phyloP scores from a whole-genome alignment of 2,113 vertebrate genomes.

The Sclerurus mexicanus region DNA sequence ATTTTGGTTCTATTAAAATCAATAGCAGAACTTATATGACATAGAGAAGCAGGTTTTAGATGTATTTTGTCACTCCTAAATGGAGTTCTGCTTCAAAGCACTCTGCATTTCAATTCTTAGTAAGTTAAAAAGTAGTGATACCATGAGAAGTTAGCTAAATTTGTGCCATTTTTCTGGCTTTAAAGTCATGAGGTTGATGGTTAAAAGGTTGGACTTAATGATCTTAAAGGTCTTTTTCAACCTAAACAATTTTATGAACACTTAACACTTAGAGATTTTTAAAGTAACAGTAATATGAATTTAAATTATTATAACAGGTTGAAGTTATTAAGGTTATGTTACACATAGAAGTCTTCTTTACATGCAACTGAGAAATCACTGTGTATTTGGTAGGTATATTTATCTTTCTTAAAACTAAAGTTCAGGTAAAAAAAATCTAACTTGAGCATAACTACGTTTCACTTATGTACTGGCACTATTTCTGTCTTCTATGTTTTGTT shows the following conservation, averaged over 20 bases:
- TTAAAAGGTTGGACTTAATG: fast-evolving
- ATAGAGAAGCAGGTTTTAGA: background rate
- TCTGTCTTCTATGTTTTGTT: background rate
- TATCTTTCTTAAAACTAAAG: background rate
- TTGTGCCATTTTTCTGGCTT: background rate
- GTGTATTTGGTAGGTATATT: background rate
- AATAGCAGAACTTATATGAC: background rate
- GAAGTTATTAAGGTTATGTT: background rate
- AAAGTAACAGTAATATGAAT: background rate
- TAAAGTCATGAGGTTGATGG: background rate
- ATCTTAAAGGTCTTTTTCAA: background rate
- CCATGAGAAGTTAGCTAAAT: background rate
- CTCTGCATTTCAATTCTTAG: background rate
- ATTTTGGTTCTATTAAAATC: background rate
- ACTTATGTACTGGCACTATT: background rate
- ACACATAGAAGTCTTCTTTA: background rate
- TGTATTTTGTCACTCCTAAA: background rate
- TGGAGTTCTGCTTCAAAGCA: background rate
- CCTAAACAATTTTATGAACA: background rate
- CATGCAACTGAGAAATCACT: background rate
- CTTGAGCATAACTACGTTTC: background rate
- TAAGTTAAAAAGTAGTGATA: background rate
- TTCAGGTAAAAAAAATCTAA: background rate
- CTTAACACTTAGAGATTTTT: background rate
- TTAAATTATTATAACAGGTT: background rate